Evolutionary conservation across 2,888 invertebrate species (phyloP).

Genomic region (Coecobrya sp.): DNA sequence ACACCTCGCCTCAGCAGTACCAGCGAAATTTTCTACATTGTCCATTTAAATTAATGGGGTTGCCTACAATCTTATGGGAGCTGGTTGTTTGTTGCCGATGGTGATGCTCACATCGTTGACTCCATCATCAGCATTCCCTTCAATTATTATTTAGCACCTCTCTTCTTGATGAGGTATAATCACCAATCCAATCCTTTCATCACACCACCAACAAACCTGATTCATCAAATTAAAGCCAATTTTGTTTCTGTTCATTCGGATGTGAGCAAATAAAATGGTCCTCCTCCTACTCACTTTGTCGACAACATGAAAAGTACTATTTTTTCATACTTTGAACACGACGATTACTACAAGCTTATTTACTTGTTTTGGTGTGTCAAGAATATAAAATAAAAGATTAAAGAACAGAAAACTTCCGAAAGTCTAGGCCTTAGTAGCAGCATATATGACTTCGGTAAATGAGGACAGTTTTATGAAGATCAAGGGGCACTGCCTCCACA

Average conservation of each 20-base stretch:
- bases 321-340: not conserved
- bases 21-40: not conserved
- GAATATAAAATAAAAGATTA: not conserved
- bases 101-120: not conserved
- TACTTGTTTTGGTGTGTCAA: not conserved
- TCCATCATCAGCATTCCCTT: not conserved
- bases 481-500: not conserved
- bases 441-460: not conserved
- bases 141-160: slow-evolving; percentile 50
- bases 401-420: not conserved
- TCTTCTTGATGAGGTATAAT: slow-evolving; percentile 28
- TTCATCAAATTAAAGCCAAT: slow-evolving; percentile 29
- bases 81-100: not conserved
- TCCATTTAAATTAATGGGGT: slow-evolving; percentile 31
- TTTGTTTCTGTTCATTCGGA: slow-evolving; percentile 1
- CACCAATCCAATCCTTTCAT: slow-evolving; percentile 11
- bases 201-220: slow-evolving; percentile 27
- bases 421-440: not conserved
- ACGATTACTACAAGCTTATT: not conserved
- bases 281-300: slow-evolving; percentile 15
- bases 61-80: not conserved
- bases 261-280: not conserved
- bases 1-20: too few species aligned
- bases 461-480: not conserved
- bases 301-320: not conserved